These are phyloP conservation scores for Lithobates sylvaticus DNA, from an alignment of 2,797 vertebrate genomes.

Conservation along the genomic window DNA sequence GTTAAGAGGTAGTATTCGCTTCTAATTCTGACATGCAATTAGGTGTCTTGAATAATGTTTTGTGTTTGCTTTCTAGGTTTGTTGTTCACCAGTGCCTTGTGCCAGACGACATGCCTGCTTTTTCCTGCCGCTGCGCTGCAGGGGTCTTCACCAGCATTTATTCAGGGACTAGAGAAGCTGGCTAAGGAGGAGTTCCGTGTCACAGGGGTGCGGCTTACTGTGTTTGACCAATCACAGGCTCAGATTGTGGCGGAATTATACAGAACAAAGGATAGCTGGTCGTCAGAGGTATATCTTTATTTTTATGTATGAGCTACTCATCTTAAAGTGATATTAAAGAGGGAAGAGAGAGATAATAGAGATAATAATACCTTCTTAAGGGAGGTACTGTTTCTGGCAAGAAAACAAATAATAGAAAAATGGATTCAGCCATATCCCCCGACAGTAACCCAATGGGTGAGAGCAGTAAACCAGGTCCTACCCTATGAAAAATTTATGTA, in stretches of 20 bases:
- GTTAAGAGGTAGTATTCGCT: background rate
- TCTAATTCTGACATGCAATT: background rate
- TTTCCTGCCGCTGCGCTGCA: constrained; percentile 68
- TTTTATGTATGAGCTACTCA: no score
- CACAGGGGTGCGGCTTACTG: constrained; percentile 71
- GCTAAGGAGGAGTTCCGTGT: constrained; percentile 73
- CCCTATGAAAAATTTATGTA: no score
- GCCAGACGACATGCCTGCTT: constrained; percentile 77
- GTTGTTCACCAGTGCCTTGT: constrained; percentile 62
- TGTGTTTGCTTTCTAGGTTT: constrained; percentile 53
- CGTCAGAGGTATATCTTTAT: constrained; percentile 60
- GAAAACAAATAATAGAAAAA: no score
- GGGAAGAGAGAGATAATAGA: no score
- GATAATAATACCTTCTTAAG: no score
- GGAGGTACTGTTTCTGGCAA: no score
- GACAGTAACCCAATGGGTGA: no score
- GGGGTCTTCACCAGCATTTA: constrained; percentile 64
- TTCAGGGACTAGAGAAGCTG: constrained; percentile 71
- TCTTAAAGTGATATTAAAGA: no score
- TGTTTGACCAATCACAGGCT: constrained; percentile 69
- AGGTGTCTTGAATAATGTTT: constrained; percentile 6
- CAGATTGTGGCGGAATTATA: constrained; percentile 64
- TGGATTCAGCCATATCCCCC: no score
- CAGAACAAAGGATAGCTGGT: constrained; percentile 47
- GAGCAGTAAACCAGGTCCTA: no score